Evolutionary conservation across 2,113 vertebrate species (phyloP).

Genomic region (Anas platyrhynchos): DNA sequence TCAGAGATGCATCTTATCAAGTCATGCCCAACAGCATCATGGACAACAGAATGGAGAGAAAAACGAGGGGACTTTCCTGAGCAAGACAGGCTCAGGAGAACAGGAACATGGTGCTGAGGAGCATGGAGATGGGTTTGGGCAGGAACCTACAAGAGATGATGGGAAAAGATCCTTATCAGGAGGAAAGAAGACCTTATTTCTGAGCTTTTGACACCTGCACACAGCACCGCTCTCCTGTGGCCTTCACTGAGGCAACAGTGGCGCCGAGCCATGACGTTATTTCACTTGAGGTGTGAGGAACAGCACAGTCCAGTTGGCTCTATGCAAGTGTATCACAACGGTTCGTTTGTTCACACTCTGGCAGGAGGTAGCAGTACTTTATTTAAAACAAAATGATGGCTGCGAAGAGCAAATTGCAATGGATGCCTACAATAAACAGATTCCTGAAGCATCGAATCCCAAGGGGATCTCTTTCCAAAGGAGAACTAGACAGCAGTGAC

Average conservation of each 20-base stretch:
- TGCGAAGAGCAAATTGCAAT: neutral
- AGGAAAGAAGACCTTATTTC: neutral
- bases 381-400: neutral
- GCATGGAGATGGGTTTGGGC: neutral
- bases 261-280: neutral
- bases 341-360: neutral
- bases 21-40: fast-evolving
- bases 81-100: neutral
- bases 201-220: neutral
- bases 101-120: neutral
- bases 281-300: neutral
- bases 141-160: neutral
- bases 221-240: neutral
- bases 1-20: neutral
- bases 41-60: neutral
- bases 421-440: neutral
- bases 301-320: neutral
- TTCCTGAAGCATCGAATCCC: neutral
- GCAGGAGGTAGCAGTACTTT: neutral
- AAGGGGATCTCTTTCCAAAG: neutral
- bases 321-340: fast-evolving
- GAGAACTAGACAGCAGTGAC: neutral
- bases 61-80: neutral
- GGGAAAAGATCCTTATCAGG: neutral
- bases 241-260: fast-evolving